These are phyloP conservation scores for Hypanus sabinus DNA, from an alignment of 2,113 vertebrate genomes.

Conservation along the genomic window DNA sequence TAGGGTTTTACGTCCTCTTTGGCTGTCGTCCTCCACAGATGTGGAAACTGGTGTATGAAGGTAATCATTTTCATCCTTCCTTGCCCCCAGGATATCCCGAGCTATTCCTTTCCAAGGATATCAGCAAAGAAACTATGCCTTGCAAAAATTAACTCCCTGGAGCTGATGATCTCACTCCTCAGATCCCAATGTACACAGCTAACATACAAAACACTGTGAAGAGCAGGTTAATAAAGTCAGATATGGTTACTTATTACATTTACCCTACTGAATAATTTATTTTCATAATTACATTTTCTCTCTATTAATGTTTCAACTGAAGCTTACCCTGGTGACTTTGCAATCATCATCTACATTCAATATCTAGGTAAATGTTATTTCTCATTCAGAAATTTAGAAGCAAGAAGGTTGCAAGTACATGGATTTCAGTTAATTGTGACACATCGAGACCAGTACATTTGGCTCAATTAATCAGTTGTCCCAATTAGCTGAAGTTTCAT, in stretches of 20 bases:
- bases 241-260: constrained; percentile 12
- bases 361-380: not conserved
- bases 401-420: not conserved
- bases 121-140: not conserved
- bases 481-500: no score
- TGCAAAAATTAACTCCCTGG: not conserved
- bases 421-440: no score
- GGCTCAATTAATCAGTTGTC: no score
- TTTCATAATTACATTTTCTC: constrained; percentile 23
- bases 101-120: not conserved
- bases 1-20: no score
- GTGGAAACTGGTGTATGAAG: no score
- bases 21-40: no score
- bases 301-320: constrained; percentile 3
- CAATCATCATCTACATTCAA: not conserved
- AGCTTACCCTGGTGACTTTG: not conserved
- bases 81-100: not conserved
- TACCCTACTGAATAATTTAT: not conserved
- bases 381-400: constrained; percentile 4
- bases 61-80: not conserved
- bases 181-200: not conserved
- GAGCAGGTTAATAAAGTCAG: constrained; percentile 9
- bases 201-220: not conserved
- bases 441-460: no score
- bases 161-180: not conserved